Base-by-base conservation (phyloP, 2,113 vertebrate species). In the Caracal caracal region DNA sequence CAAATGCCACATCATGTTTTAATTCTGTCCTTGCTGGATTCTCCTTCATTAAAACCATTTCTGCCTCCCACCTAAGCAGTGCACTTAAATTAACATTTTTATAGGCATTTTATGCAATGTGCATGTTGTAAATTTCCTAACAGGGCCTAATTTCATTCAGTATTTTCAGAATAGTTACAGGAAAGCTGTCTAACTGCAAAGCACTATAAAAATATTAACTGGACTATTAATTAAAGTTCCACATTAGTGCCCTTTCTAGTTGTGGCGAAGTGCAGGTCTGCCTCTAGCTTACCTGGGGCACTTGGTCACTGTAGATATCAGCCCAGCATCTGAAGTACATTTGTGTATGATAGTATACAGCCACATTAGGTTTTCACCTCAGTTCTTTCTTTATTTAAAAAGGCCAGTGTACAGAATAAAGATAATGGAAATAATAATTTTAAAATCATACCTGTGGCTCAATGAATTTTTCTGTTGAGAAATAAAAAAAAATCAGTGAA, bases 11-110 rank as follows among this genome's bases (percentile, higher is more conserved):
- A 16, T 65, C 75, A 33, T 61, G 30, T 70, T 91, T 91, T 63
- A 78, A 71, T 73, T 61, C 12, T 92, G 6, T 37, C n/a, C n/a
- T 81, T 43, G 24, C 33, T 47, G 22, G 6, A 66, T 84, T 93
- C 63, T 90, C 37, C 70, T 87, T 84, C 66, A 73, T 79, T 78
- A 85, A 97, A 96, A 92, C 33, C 12, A 51, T 81, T 71, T 87
- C 51, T 95, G 76, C 63, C n/a, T 71, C 66, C 90, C 43, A 22
- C 15, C 6, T 49, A 70, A 37, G 71, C 13, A 43, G 24, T n/a
- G 6, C 24, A 43, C 2, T 66, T 79, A 59, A 59, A 59, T 59
- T 59, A 66, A 68, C 1, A 28, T 70, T 85, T 95, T 53, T 79
- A 12, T 47, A 53, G 89, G 19, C 20, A 11, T 68, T 71, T 89